Evolutionary conservation across 2,113 vertebrate species (phyloP), one percentile per base, ranked within the genome.

Genomic region (Serinus canaria): DNA sequence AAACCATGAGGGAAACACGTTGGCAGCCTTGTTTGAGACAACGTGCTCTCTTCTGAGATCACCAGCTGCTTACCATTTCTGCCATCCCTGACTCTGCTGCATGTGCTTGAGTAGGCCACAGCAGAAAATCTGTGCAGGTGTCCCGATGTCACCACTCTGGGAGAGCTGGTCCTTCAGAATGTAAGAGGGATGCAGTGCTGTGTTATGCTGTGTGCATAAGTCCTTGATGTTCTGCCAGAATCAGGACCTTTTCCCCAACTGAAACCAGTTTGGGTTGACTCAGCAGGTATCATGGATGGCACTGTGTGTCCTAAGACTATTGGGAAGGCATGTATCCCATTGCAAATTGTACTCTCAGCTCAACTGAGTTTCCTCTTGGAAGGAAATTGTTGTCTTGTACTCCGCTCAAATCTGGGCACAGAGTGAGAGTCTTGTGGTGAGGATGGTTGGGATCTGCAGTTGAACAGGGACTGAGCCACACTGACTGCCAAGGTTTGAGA

Each of bases 31-130:
- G 6, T 41, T 9, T 83, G 83, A 76, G 37, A 31, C 22, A 50
- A 25, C 0, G 0, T 15, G 27, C 22, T 63, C 7, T 74, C 47
- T 81, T 74, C 28, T 56, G 37, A 68, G 9, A 37, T 33, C 79
- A 37, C 24, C 7, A 33, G 0, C 10, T 37, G 4, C 41, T 81
- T 85, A 33, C 13, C 46, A 7, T 73, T 92, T 77, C 46, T 85
- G 31, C 44, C 35, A 14, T 47, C 53, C 16, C 58, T 63, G 25
- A 11, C 44, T 82, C 47, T 72, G 28, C 30, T 47, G 8, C 3
- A 15, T 49, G 9, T 20, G 6, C 37, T 20, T 66, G 27, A 66
- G 67, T 16, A 66, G 24, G 37, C 49, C 44, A 37, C 5, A 68
- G 11, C 33, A 60, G 21, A 33, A 73, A 13, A 41, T 13, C n/a